Conservation (phyloP, 1,140 invertebrate species). For the Drosophila sturtevanti region DNA sequence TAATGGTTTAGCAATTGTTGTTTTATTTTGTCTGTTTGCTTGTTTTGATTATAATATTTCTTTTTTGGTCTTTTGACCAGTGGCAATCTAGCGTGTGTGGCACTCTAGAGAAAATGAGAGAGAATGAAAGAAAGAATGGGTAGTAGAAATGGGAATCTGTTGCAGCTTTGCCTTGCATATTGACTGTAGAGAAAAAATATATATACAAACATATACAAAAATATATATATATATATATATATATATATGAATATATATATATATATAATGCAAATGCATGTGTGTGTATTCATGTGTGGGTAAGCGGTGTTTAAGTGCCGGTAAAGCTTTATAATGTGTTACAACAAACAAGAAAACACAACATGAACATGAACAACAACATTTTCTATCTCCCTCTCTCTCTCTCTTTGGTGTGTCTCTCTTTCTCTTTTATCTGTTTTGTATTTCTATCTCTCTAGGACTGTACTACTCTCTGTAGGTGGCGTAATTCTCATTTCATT, state of each 20-base stretch:
- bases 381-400: neutral
- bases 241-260: neutral
- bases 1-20: neutral
- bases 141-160: slow-evolving; percentile 25
- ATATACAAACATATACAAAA: neutral
- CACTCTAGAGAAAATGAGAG: neutral
- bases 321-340: slow-evolving; percentile 74
- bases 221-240: neutral
- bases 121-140: neutral
- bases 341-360: slow-evolving; percentile 49
- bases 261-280: neutral
- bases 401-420: neutral
- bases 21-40: neutral
- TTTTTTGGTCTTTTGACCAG: slow-evolving; percentile 31
- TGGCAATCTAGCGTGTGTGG: slow-evolving; percentile 37
- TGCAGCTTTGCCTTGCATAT: slow-evolving; percentile 28
- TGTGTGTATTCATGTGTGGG: slow-evolving; percentile 28
- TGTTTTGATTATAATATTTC: slow-evolving; percentile 9
- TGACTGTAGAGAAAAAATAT: slow-evolving; percentile 10
- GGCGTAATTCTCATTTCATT: slow-evolving; percentile 66
- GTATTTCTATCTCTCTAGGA: neutral
- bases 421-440: too few species aligned
- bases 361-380: slow-evolving; percentile 9
- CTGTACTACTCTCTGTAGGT: slow-evolving; percentile 17
- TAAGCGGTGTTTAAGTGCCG: slow-evolving; percentile 62